Evolutionary conservation across 2,113 vertebrate genomes (phyloP).

Genomic region (Suncus etruscus): DNA sequence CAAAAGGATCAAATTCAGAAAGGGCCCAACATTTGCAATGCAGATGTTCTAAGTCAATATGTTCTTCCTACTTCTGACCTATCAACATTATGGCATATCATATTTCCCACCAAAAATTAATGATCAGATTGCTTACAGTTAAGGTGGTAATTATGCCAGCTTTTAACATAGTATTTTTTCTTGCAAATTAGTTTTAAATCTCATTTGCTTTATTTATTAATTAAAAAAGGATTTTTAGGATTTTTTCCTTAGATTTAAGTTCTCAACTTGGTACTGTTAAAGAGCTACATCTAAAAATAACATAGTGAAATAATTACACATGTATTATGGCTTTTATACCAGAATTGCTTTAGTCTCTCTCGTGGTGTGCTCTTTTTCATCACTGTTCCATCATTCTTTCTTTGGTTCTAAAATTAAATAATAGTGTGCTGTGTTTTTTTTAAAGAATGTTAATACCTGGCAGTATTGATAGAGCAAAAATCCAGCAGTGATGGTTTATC

Average conservation of each 20-base stretch:
- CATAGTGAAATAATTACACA: no score
- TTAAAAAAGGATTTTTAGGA: background rate
- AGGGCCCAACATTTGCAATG: no score
- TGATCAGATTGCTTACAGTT: background rate
- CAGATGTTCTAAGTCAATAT: no score
- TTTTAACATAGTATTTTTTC: conserved; percentile 42
- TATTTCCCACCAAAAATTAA: background rate
- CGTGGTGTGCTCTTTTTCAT: background rate
- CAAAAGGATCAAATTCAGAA: no score
- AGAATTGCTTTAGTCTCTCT: background rate
- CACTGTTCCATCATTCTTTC: background rate
- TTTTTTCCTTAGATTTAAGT: background rate
- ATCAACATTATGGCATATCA: background rate
- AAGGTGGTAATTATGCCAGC: background rate
- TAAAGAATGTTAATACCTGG: no score
- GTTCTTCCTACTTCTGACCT: background rate
- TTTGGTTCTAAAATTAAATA: background rate
- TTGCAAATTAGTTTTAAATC: conserved; percentile 42
- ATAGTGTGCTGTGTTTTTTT: no score
- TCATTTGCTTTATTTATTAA: background rate
- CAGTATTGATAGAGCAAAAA: no score
- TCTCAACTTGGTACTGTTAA: background rate
- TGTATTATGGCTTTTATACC: background rate
- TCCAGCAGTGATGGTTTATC: no score
- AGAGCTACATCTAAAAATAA: background rate